phyloP scores from a whole-genome alignment of 2,113 vertebrate species.

The Colistium nudipinnis region DNA sequence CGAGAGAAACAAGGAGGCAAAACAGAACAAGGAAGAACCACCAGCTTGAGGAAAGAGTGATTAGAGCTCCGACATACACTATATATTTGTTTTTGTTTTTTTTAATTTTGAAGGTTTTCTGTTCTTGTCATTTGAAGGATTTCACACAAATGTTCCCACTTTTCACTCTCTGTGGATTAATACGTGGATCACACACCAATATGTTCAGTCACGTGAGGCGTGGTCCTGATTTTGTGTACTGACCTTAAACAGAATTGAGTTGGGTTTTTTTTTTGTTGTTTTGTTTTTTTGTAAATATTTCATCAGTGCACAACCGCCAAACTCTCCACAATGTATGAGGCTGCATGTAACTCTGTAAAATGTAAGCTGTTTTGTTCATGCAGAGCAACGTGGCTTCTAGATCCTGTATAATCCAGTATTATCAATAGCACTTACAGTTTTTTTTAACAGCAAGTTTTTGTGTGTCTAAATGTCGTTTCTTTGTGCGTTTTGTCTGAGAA shows the following conservation, averaged over 20 bases:
- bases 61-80: conserved; percentile 25
- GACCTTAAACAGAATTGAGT: conserved; percentile 10
- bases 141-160: conserved; percentile 19
- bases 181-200: conserved; percentile 9
- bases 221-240: no score
- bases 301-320: conserved; percentile 35
- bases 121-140: conserved; percentile 68
- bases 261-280: no score
- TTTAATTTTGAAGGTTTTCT: conserved; percentile 48
- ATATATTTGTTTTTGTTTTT: conserved; percentile 15
- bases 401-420: conserved; percentile 48
- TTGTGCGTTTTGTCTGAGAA: conserved; percentile 45
- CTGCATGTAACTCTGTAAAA: conserved; percentile 12
- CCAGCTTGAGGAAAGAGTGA: conserved; percentile 76
- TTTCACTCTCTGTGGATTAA: conserved; percentile 25
- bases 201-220: neutral
- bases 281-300: conserved; percentile 70
- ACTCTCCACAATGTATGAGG: conserved; percentile 30
- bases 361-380: neutral
- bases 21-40: conserved; percentile 60
- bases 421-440: conserved; percentile 58
- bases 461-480: conserved; percentile 50
- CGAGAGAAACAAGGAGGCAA: conserved; percentile 25
- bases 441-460: conserved; percentile 55
- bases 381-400: conserved; percentile 31